Base-by-base conservation (phyloP, 1,140 invertebrate species). In the Megathymus violae region DNA sequence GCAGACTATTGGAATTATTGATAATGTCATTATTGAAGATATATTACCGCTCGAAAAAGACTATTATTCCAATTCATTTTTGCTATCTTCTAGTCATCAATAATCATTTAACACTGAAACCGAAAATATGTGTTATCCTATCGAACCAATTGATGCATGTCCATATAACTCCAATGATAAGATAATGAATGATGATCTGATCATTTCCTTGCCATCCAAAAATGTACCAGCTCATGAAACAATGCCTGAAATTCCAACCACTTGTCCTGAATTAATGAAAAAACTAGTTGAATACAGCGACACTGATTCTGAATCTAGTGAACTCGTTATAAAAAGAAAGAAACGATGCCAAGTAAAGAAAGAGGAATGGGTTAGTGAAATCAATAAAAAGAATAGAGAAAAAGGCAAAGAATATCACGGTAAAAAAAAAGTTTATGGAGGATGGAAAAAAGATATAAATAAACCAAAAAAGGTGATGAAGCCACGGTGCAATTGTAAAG, bases 321-420 rank as follows among this genome's bases (percentile, higher is more conserved):
- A 50, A 50, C 47, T 25, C 4, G 4, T 50, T 15, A 16, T 34
- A 13, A 34, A 50, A 50, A 50, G 27, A 17, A 50, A 50, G 11
- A 50, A 50, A 50, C 6, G 47, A 6, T 50, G 47, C 16, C 47
- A 50, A 50, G 25, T 50, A 50, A 50, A 34, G 11, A 50, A 50
- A 15, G 47, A 50, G 9, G 47, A 50, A 50, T 50, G 47, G 47
- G 11, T 5, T 50, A 46, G 47, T 34, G 27, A 48, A 14, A 14
- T 48, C n/a, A 48, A 48, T 14, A 48, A 48, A 31, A 48, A 48
- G 2, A 48, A 48, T 48, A 48, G 46, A 48, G 11, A 48, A 14
- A 47, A 47, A 16, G 44, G 44, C 10, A 47, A 44, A 44, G 11
- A 16, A 44, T 44, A 44, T 44, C 15, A 4, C 41, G 17, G 44